Evolutionary conservation across 1,140 invertebrate species (phyloP).

Genomic region (Hypothenemus hampei): DNA sequence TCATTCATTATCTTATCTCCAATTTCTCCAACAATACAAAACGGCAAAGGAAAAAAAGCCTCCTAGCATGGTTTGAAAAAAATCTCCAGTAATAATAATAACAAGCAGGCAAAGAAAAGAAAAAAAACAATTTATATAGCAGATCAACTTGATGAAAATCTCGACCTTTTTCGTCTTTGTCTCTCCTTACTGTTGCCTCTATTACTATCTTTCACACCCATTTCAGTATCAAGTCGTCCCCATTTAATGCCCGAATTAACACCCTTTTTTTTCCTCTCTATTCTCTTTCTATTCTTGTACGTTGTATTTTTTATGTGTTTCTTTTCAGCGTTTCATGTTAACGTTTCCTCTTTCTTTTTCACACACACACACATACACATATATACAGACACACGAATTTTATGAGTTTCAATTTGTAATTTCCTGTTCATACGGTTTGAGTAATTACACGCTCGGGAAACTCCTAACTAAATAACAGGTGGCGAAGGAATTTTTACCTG

Average conservation of each 20-base stretch:
- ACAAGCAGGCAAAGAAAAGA: too few relatives aligned
- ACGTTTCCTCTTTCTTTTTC: too few relatives aligned
- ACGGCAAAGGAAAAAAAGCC: background rate
- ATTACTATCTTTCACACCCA: slow-evolving; percentile 10
- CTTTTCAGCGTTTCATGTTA: too few relatives aligned
- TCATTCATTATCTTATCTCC: background rate
- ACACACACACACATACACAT: too few relatives aligned
- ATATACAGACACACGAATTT: slow-evolving; percentile 14
- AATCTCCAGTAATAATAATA: too few relatives aligned
- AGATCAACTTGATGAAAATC: slow-evolving; percentile 3
- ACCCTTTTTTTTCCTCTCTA: slow-evolving; percentile 7
- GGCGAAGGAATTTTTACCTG: slow-evolving; percentile 8
- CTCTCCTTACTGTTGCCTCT: slow-evolving; percentile 1
- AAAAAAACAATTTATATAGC: slow-evolving; percentile 7
- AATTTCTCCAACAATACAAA: background rate
- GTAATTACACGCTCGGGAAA: slow-evolving; percentile 18
- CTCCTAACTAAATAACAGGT: slow-evolving; percentile 10
- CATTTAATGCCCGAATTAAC: slow-evolving; percentile 17
- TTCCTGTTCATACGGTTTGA: slow-evolving; percentile 17
- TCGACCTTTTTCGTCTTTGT: slow-evolving; percentile 1
- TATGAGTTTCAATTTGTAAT: slow-evolving; percentile 21
- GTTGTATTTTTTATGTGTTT: slow-evolving; percentile 5
- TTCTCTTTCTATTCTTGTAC: too few relatives aligned
- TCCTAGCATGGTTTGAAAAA: too few relatives aligned
- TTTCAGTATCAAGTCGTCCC: slow-evolving; percentile 11